These are phyloP conservation scores for Hartigia nigra DNA, from an alignment of 2,888 invertebrate genomes.

Conservation along the genomic window DNA sequence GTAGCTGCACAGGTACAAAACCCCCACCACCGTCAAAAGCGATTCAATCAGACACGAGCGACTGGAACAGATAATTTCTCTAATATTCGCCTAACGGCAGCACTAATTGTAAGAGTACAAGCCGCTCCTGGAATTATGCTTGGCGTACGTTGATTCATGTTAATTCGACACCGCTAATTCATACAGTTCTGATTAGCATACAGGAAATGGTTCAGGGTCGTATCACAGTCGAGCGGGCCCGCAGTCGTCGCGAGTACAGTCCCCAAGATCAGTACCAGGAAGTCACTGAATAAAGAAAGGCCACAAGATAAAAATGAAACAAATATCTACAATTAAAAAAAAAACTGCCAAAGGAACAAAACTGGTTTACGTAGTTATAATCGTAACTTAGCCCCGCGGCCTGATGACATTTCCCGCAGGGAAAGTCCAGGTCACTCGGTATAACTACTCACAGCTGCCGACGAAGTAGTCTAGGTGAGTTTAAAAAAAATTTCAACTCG, in stretches of 20 bases:
- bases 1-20: neutral
- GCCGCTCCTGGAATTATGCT: neutral
- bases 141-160: neutral
- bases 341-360: neutral
- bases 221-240: neutral
- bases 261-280: neutral
- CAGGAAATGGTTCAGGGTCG: neutral
- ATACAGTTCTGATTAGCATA: neutral
- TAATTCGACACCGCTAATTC: conserved; percentile 4
- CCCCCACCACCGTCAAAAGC: neutral
- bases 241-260: neutral
- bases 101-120: neutral
- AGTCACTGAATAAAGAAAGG: neutral
- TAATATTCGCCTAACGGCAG: neutral
- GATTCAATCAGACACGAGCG: neutral
- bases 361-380: neutral
- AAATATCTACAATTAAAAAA: neutral
- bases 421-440: neutral
- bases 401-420: neutral
- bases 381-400: neutral
- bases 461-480: neutral
- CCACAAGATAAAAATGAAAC: neutral
- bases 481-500: neutral
- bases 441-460: neutral
- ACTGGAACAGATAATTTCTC: neutral